phyloP scores from a whole-genome alignment of 1,140 invertebrate genomes.

The Ganaspis sp. region DNA sequence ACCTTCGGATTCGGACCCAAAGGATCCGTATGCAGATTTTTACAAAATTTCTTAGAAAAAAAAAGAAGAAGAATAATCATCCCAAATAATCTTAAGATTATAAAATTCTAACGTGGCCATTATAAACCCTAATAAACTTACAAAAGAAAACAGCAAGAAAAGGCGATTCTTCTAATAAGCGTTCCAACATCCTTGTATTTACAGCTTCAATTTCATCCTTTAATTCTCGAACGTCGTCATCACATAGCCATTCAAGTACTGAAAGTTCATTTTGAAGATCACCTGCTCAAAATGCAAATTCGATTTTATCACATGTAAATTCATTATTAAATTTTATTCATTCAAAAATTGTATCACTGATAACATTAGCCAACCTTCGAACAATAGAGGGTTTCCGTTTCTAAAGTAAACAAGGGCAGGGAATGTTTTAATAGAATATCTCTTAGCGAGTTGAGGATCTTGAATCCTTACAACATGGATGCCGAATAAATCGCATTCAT shows the following conservation, averaged over 20 bases:
- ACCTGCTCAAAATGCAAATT: conserved; percentile 77
- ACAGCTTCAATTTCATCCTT: conserved; percentile 96
- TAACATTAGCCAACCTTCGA: conserved; percentile 80
- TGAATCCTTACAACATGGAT: conserved; percentile 97
- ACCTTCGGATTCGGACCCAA: too few relatives aligned
- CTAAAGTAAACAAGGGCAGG: conserved; percentile 94
- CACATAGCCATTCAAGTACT: conserved; percentile 94
- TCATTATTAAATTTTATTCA: conserved; percentile 20
- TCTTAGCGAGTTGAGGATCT: conserved; percentile 91
- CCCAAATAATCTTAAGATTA: too few relatives aligned
- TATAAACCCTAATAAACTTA: conserved; percentile 81
- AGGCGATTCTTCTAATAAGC: conserved; percentile 90
- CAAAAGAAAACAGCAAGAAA: conserved; percentile 95
- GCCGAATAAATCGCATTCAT: conserved; percentile 94
- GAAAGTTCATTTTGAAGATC: conserved; percentile 94
- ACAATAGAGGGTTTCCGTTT: conserved; percentile 95
- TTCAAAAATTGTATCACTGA: neutral
- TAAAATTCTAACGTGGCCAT: too few relatives aligned
- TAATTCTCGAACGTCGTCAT: conserved; percentile 94
- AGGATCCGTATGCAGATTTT: too few relatives aligned
- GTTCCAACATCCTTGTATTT: conserved; percentile 92
- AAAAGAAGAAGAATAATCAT: neutral
- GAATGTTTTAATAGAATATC: conserved; percentile 96
- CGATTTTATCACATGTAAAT: too few relatives aligned
- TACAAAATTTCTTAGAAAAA: too few relatives aligned